Conservation (phyloP, 2,888 invertebrate species). For the Stenotaenia linearis region DNA sequence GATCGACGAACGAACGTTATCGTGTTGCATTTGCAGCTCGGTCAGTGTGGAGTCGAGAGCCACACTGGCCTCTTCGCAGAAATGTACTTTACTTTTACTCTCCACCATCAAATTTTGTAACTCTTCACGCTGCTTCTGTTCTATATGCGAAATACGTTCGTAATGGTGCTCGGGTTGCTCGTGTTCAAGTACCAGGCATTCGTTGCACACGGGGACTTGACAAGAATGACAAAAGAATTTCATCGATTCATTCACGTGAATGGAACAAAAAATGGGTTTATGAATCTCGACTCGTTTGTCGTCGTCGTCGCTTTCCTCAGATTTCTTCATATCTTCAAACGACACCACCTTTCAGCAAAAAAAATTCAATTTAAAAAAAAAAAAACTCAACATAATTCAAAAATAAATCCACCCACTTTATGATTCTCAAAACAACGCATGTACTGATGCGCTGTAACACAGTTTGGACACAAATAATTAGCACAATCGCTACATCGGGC, state of each 20-base stretch:
- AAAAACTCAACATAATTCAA: not conserved
- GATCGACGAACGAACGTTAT: conserved; percentile 75
- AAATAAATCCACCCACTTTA: conserved; percentile 45
- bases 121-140: conserved; percentile 69
- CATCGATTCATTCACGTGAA: conserved; percentile 74
- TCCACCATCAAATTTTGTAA: conserved; percentile 67
- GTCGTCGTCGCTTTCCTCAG: not conserved
- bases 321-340: conserved; percentile 74
- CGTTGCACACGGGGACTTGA: conserved; percentile 74
- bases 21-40: conserved; percentile 79
- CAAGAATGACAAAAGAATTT: conserved; percentile 85
- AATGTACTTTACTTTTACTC: conserved; percentile 66
- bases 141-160: conserved; percentile 73
- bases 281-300: conserved; percentile 68
- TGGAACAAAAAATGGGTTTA: conserved; percentile 77
- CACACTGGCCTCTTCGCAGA: conserved; percentile 68
- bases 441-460: conserved; percentile 90
- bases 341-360: conserved; percentile 78
- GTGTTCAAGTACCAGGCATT: conserved; percentile 77
- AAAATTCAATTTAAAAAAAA: not conserved
- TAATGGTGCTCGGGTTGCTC: conserved; percentile 74
- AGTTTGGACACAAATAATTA: conserved; percentile 86
- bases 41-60: conserved; percentile 72
- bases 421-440: conserved; percentile 97
- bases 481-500: conserved; percentile 93